These are phyloP conservation scores for Collichthys lucidus DNA, from an alignment of 2,113 vertebrate species.

Conservation along the genomic window DNA sequence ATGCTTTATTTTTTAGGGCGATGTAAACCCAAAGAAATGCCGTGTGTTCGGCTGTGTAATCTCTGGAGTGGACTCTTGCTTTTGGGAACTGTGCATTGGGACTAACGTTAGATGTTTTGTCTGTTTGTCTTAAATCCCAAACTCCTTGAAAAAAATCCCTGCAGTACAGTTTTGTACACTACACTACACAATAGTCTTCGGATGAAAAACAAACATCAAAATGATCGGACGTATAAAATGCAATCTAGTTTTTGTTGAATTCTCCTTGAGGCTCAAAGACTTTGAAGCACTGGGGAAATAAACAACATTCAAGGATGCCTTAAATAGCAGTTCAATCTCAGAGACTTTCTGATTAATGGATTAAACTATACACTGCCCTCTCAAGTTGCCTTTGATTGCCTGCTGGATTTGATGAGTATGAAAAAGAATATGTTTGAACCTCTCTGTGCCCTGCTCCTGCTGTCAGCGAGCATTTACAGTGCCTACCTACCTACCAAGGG, in stretches of 20 bases:
- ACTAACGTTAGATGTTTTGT: neutral
- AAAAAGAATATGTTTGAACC: constrained; percentile 23
- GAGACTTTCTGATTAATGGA: constrained; percentile 31
- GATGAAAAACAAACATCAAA: constrained; percentile 21
- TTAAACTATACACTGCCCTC: constrained; percentile 30
- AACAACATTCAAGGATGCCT: constrained; percentile 49
- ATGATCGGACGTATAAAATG: neutral
- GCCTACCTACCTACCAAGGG: constrained; percentile 12
- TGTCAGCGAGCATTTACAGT: neutral
- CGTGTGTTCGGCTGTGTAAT: neutral
- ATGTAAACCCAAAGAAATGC: no score
- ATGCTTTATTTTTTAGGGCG: no score
- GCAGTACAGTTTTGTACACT: neutral
- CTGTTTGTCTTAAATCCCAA: neutral
- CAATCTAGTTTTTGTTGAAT: neutral
- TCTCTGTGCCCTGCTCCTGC: constrained; percentile 5
- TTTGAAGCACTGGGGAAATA: constrained; percentile 24
- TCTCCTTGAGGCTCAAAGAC: constrained; percentile 4
- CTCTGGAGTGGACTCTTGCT: neutral
- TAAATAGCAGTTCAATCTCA: constrained; percentile 20
- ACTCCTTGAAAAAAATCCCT: neutral
- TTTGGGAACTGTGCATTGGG: neutral
- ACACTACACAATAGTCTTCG: neutral
- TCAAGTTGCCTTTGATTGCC: constrained; percentile 35
- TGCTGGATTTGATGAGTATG: constrained; percentile 21